phyloP scores from a whole-genome alignment of 2,797 vertebrate species.

The Hephaestus fuliginosus region DNA sequence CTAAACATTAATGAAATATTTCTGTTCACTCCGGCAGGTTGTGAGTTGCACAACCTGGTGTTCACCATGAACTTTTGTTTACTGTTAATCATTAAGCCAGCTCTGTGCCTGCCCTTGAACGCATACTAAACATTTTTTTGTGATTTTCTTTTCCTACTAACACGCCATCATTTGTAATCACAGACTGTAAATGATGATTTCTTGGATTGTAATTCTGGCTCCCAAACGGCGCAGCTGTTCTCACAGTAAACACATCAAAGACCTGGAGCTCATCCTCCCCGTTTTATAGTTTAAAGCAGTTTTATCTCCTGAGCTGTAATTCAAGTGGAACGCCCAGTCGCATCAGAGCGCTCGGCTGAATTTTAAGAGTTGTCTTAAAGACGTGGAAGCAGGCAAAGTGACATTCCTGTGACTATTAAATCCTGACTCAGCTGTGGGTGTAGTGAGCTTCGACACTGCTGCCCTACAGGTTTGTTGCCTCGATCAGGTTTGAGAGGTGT shows the following conservation, averaged over 20 bases:
- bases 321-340: constrained; percentile 30
- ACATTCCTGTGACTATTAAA: constrained; percentile 79
- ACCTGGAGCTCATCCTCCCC: constrained; percentile 8
- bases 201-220: constrained; percentile 8
- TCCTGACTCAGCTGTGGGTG: constrained; percentile 74
- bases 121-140: constrained; percentile 65
- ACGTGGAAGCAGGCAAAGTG: constrained; percentile 74
- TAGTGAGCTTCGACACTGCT: constrained; percentile 37
- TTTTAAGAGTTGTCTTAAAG: constrained; percentile 31
- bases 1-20: constrained; percentile 77
- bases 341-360: constrained; percentile 16
- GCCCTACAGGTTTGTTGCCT: constrained; percentile 51
- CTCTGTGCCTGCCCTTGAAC: constrained; percentile 51
- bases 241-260: constrained; percentile 22
- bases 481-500: constrained; percentile 51
- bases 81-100: constrained; percentile 80
- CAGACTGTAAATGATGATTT: constrained; percentile 15
- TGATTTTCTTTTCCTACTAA: neutral
- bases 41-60: constrained; percentile 65
- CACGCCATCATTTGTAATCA: constrained; percentile 20
- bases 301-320: constrained; percentile 6
- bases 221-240: constrained; percentile 30
- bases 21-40: constrained; percentile 51
- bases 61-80: constrained; percentile 70
- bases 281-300: constrained; percentile 4